Percentiles rank a stretch among this genome's conserved stretches.
Evolutionary conservation across 2,888 invertebrate species (phyloP).

Genomic region (Anorthoa munda): DNA sequence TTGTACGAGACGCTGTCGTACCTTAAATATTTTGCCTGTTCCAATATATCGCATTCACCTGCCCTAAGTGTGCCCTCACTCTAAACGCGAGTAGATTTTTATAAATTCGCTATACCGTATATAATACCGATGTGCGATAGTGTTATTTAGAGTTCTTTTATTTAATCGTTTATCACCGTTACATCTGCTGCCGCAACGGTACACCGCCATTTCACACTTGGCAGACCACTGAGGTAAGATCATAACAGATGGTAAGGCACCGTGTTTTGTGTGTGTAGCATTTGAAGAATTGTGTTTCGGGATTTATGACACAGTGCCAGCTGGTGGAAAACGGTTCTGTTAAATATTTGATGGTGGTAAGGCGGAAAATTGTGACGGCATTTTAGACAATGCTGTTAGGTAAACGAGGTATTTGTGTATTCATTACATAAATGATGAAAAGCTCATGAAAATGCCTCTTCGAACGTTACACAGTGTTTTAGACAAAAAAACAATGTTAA

Average conservation of each 20-base stretch:
- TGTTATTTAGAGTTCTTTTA: constrained; percentile 67
- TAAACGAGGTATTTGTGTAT: background rate
- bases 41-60: background rate
- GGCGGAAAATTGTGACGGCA: constrained; percentile 11
- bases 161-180: constrained; percentile 69
- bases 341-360: constrained; percentile 27
- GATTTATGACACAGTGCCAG: constrained; percentile 34
- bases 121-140: constrained; percentile 61
- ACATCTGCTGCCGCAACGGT: constrained; percentile 68
- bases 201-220: constrained; percentile 72
- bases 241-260: constrained; percentile 58
- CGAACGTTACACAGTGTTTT: background rate
- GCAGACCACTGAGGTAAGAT: constrained; percentile 62
- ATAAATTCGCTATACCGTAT: constrained; percentile 60
- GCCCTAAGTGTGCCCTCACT: constrained; percentile 7
- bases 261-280: constrained; percentile 36
- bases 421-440: background rate
- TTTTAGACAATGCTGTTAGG: constrained; percentile 10
- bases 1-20: background rate
- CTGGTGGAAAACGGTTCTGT: constrained; percentile 39
- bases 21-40: background rate
- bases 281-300: constrained; percentile 28
- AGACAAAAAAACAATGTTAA: background rate
- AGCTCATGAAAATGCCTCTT: background rate
- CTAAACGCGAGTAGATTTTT: constrained; percentile 24